Conservation (phyloP, 2,113 vertebrate genomes). For the Rattus rattus region DNA sequence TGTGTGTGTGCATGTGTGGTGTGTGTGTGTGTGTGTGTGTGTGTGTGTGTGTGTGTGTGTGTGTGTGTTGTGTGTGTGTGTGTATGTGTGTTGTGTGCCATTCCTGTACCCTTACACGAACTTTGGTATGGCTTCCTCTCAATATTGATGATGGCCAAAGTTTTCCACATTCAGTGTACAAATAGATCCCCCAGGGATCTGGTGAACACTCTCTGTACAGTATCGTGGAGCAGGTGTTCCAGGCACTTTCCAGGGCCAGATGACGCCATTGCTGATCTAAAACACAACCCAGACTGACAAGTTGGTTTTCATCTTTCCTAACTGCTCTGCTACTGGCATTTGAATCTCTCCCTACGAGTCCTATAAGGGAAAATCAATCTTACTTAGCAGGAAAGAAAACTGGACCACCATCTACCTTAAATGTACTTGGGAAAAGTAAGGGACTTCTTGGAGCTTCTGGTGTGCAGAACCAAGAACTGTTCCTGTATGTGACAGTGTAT, state of each 20-base stretch:
- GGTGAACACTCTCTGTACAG: neutral
- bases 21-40: too few species aligned
- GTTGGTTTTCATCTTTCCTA: conserved; percentile 83
- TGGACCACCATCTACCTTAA: neutral
- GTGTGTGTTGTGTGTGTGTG: neutral
- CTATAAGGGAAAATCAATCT: conserved; percentile 71
- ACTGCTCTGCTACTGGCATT: conserved; percentile 80
- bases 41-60: neutral
- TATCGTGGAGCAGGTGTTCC: neutral
- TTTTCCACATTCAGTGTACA: neutral
- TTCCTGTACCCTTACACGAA: neutral
- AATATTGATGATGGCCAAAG: neutral
- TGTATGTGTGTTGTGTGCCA: too few species aligned
- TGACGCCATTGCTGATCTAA: conserved; percentile 18
- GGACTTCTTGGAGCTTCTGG: neutral
- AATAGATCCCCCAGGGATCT: too few species aligned
- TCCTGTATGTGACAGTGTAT: neutral
- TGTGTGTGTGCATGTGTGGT: neutral
- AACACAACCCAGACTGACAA: conserved; percentile 81
- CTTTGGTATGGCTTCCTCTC: neutral
- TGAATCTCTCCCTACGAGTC: conserved; percentile 77
- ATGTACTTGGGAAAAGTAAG: neutral
- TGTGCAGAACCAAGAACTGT: neutral
- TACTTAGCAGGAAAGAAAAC: conserved; percentile 35
- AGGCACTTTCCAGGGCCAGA: neutral